Evolutionary conservation across 2,113 vertebrate genomes (phyloP).

Genomic region (Epinephelus fuscoguttatus): DNA sequence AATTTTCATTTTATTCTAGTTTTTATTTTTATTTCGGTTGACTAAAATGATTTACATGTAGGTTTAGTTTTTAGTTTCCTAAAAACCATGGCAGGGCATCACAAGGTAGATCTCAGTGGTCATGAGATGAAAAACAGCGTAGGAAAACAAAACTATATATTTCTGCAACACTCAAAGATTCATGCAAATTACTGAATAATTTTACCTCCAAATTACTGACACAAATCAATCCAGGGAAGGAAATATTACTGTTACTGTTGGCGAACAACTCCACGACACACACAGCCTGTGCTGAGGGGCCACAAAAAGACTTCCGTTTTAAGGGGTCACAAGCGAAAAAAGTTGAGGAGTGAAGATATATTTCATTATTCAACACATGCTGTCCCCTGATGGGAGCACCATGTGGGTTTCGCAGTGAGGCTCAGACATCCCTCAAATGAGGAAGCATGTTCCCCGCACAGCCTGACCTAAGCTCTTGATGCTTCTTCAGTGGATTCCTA

Average conservation of each 20-base stretch:
- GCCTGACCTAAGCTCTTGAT: constrained; percentile 65
- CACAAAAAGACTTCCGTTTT: background rate
- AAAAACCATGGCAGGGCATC: no score
- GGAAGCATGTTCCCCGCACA: constrained; percentile 26
- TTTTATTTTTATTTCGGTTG: no score
- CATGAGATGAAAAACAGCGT: background rate
- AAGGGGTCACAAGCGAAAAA: constrained; percentile 8
- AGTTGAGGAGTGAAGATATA: background rate
- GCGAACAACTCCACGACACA: background rate
- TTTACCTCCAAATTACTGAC: background rate
- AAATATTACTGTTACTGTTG: background rate
- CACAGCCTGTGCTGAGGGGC: background rate
- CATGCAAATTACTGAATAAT: background rate
- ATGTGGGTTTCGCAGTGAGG: constrained; percentile 36
- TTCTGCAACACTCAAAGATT: no score
- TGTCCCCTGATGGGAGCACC: constrained; percentile 6
- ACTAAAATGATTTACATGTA: no score
- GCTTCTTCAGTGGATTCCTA: constrained; percentile 67
- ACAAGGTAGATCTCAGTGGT: background rate
- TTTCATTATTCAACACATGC: constrained; percentile 47
- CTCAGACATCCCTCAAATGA: constrained; percentile 48
- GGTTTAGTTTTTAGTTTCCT: no score
- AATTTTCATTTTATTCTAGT: no score
- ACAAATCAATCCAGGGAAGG: background rate
- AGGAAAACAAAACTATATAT: background rate